A percentile compares a stretch with the other conserved stretches of the same genome.
Evolutionary conservation across 2,113 vertebrate genomes (phyloP).

Genomic region (Egretta garzetta): DNA sequence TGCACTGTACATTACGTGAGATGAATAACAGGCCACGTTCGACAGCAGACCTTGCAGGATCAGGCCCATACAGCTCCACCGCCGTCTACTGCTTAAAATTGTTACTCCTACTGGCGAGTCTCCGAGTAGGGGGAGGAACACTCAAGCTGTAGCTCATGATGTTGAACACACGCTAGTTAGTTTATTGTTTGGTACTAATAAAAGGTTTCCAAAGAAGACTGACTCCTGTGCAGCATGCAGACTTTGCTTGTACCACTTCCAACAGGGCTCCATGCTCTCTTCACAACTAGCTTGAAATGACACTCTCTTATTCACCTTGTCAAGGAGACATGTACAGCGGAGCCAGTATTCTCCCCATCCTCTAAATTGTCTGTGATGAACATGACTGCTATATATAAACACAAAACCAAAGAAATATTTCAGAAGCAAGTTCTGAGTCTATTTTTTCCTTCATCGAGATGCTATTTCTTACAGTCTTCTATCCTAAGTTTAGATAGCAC

Average conservation of each 20-base stretch:
- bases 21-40: not conserved
- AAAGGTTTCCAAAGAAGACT: constrained; percentile 60
- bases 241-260: constrained; percentile 22
- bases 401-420: not conserved
- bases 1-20: fast-evolving
- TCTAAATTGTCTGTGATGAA: constrained; percentile 14
- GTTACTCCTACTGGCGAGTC: not conserved
- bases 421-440: not conserved
- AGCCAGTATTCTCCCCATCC: not conserved
- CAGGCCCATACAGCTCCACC: fast-evolving
- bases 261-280: not conserved
- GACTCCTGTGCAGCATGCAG: constrained; percentile 29
- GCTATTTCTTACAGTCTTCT: not conserved
- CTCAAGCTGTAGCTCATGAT: constrained; percentile 11
- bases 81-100: not conserved
- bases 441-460: not conserved
- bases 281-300: not conserved
- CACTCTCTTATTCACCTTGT: constrained; percentile 35
- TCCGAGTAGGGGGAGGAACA: not conserved
- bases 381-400: constrained; percentile 28
- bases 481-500: not conserved
- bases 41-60: not conserved
- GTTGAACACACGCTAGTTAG: constrained; percentile 28
- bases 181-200: constrained; percentile 47
- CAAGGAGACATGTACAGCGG: not conserved